Conservation (phyloP, 2,888 invertebrate genomes). For the Rhaphigaster nebulosa region DNA sequence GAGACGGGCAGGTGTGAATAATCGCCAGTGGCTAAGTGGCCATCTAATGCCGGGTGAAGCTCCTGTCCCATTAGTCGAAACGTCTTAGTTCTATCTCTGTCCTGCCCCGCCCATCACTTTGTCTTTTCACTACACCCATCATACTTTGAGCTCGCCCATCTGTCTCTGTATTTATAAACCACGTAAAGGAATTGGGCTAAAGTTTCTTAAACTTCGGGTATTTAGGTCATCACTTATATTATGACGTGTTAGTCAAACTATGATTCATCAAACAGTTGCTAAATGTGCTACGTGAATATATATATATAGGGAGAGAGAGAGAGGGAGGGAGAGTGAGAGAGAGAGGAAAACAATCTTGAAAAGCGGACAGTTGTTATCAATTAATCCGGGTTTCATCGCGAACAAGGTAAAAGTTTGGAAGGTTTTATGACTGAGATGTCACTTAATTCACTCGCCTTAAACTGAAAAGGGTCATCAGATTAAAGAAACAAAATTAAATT, state of each 20-base stretch:
- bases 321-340: no score
- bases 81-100: not conserved
- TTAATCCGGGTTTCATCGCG: not conserved
- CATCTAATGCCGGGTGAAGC: not conserved
- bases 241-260: not conserved
- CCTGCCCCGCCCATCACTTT: not conserved
- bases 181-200: not conserved
- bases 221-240: not conserved
- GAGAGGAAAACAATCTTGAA: no score
- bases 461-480: not conserved
- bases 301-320: no score
- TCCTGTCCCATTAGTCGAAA: not conserved
- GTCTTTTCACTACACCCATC: not conserved
- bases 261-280: no score
- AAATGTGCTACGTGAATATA: no score
- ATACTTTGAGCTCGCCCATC: not conserved
- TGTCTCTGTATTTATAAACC: constrained; percentile 21
- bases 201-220: not conserved
- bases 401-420: no score
- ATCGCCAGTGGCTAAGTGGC: not conserved
- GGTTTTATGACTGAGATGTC: not conserved
- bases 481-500: not conserved
- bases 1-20: constrained; percentile 14
- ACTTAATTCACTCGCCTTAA: not conserved
- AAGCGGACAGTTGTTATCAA: no score